These are phyloP conservation scores for Rhipidura dahli DNA, from an alignment of 2,113 vertebrate species.

Conservation along the genomic window DNA sequence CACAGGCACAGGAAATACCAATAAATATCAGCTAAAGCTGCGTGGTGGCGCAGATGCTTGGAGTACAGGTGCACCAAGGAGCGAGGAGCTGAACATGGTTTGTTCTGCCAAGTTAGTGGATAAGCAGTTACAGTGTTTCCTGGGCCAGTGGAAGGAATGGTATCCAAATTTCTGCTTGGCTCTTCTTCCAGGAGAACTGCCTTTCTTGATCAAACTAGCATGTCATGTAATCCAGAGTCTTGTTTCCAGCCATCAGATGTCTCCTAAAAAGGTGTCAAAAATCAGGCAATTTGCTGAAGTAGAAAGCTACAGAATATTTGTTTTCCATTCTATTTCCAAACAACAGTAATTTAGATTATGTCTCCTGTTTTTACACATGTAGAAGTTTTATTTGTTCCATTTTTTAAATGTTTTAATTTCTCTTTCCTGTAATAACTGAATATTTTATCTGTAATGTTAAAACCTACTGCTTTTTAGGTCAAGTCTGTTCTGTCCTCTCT, in stretches of 20 bases:
- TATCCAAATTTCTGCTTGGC: neutral
- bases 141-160: neutral
- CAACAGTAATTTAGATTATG: neutral
- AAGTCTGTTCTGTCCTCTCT: neutral
- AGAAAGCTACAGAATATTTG: neutral
- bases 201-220: neutral
- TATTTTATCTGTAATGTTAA: neutral
- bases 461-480: neutral
- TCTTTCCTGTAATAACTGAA: neutral
- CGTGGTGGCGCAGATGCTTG: neutral
- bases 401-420: neutral
- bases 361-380: neutral
- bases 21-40: neutral
- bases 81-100: neutral
- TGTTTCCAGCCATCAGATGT: neutral
- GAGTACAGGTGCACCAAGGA: neutral
- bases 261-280: neutral
- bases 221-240: neutral
- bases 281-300: neutral
- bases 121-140: neutral
- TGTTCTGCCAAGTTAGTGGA: neutral
- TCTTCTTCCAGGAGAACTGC: neutral
- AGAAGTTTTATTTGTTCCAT: neutral
- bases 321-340: neutral
- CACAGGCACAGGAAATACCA: neutral